Base-by-base conservation (phyloP, 2,113 vertebrate genomes). In the Myotis davidii region DNA sequence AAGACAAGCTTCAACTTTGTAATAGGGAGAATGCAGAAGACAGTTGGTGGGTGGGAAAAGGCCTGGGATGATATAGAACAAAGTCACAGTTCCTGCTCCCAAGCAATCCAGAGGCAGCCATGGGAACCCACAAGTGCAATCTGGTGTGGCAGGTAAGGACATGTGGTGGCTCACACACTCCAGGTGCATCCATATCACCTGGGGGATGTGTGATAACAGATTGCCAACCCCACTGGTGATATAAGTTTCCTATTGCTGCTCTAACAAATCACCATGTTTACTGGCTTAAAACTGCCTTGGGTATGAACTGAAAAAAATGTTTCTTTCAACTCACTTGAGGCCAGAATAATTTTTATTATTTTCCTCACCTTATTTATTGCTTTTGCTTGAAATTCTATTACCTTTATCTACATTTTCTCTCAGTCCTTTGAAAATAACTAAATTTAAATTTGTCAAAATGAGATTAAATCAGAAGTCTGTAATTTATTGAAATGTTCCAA, bases 381-480 rank as follows among this genome's bases (percentile, higher is more conserved):
- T 87, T 94, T 92, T 70, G 61, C 69, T 91, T 84, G 4, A 54
- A n/a, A 70, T 45, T 45, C 69, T 59, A 39, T 77, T 69, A 88
- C 4, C 50, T 72, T 89, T 37, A 64, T 34, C 42, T 70, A 52
- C 45, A 72, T 54, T 78, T 83, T 17, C 39, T 92, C 39, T 72
- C 23, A 70, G n/a, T 77, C 73, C 65, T 52, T 89, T 64, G 42
- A 91, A 84, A 64, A 72, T 45, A 92, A 81, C 34, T 88, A 42
- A 92, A 65, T 85, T 91, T 73, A 84, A 85, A 59, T 11, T 79
- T 95, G 54, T 78, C 42, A 73, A 76, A 77, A 34, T 16, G 70
- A 69, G 25, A 7, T 81, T 23, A 94, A 76, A 74, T 81, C 27
- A 92, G 61, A 90, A 73, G 32, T 64, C n/a, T 69, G 0, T 76